Base-by-base conservation (phyloP, 2,888 invertebrate genomes). In the Ophion ventricosus region DNA sequence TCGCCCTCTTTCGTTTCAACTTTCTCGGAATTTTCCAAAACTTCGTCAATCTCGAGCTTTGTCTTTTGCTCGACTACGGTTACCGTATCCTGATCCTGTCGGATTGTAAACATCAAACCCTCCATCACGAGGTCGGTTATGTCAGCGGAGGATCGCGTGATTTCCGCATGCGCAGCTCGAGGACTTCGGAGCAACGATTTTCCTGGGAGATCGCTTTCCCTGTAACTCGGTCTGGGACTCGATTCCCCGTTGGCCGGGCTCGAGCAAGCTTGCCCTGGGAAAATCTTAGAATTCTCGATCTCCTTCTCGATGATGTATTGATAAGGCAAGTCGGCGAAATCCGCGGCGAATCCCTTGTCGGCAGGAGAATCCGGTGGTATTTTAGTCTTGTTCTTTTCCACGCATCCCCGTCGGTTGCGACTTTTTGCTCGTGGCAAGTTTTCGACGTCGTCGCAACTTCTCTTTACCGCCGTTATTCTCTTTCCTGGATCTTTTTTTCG, bases 91-190 rank as follows among this genome's bases (percentile, higher is more conserved):
- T 90, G 87, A 29, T 91, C 92, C 59, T 93, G 92, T 17, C 91
- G 88, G 29, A 93, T 92, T 0, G 93, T 93, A 40, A 93, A 92
- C 93, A 93, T 93, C n/a, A 92, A 80, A 17, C 93, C 93, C 74
- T 93, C 92, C 93, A 93, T 93, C n/a, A 93, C 92, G 70, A 92
- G 88, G 83, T 93, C 91, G 1, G 93, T 93, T 77, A 93, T 93
- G 69, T 93, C 88, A 25, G 92, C 89, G 25, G 92, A 92, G 25
- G 92, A 92, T n/a, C 91, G 91, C 61, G 90, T 69, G 20, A 82
- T 80, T 14, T 85, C 85, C 1, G 63, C 43, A 14, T 76, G 79
- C 14, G 73, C 79, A 1, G 57, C 74, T 80, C 49, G 66, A 0
- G 85, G 74, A 73, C 76, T 86, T 7, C 80, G 80, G 0, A 66